Percentiles rank a stretch among this genome's conserved stretches.
These are phyloP conservation scores for Dinomys branickii DNA, from an alignment of 2,113 vertebrate genomes.

Conservation along the genomic window DNA sequence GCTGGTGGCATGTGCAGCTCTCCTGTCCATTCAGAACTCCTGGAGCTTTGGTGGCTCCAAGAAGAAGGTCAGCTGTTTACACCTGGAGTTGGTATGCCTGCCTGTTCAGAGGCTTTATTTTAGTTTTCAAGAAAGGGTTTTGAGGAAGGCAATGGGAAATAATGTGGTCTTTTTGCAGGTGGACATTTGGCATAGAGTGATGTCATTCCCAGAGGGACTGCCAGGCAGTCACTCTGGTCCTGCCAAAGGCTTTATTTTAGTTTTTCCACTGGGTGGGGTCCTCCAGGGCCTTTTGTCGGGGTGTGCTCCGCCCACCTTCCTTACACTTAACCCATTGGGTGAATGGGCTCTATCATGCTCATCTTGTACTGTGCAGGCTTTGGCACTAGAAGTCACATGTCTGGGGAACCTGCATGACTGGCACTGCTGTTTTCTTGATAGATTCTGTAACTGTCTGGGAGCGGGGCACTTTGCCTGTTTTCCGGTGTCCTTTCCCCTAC, in stretches of 20 bases:
- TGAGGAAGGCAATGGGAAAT: constrained; percentile 80
- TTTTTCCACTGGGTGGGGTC: rapidly evolving
- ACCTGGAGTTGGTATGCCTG: constrained; percentile 74
- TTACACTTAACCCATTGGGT: not conserved
- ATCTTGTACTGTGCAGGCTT: not conserved
- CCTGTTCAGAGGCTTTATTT: constrained; percentile 70
- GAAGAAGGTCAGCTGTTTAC: constrained; percentile 59
- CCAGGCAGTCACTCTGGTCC: too few relatives aligned
- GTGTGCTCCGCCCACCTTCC: not conserved
- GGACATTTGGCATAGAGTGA: not conserved
- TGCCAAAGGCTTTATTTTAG: too few relatives aligned
- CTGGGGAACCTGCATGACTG: not conserved
- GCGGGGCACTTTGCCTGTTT: not conserved
- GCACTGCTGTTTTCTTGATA: not conserved
- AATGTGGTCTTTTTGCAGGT: constrained; percentile 74
- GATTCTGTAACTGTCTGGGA: not conserved
- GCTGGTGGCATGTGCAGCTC: not conserved
- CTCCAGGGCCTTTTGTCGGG: not conserved
- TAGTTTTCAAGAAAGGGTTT: constrained; percentile 83
- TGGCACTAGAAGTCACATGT: not conserved
- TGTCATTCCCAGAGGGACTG: not conserved
- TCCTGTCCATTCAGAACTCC: not conserved
- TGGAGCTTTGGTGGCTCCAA: not conserved
- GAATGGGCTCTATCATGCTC: not conserved
- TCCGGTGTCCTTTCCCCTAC: not conserved